Conservation (phyloP, 2,113 vertebrate species). For the Shinisaurus crocodilurus region DNA sequence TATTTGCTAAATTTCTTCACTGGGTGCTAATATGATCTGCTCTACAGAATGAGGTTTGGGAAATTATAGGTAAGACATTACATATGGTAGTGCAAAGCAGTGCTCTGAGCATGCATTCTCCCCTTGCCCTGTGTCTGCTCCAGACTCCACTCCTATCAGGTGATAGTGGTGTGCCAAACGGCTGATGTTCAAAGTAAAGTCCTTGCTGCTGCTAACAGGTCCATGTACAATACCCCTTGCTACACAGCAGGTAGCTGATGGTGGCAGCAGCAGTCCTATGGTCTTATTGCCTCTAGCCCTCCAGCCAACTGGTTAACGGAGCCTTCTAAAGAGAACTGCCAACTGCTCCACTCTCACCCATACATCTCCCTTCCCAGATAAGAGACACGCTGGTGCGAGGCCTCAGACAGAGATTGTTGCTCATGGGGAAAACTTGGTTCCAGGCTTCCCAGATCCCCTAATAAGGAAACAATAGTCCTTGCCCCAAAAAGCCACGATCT, state of each 20-base stretch:
- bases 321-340: neutral
- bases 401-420: neutral
- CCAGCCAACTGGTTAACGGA: neutral
- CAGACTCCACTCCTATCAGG: neutral
- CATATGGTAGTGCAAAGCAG: neutral
- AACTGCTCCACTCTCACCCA: neutral
- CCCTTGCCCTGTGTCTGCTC: neutral
- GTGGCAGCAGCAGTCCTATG: neutral
- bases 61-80: neutral
- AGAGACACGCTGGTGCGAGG: neutral
- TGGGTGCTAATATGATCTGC: neutral
- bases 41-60: neutral
- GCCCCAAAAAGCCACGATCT: neutral
- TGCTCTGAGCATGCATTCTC: neutral
- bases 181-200: neutral
- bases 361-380: neutral
- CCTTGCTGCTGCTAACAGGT: neutral
- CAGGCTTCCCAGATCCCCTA: neutral
- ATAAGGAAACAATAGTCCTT: neutral
- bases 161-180: neutral
- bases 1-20: conserved; percentile 30
- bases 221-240: neutral
- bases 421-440: neutral
- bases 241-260: neutral
- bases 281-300: neutral